Evolutionary conservation across 1,140 invertebrate species (phyloP), one percentile per base, ranked within the genome.

Genomic region (Linepithema humile): DNA sequence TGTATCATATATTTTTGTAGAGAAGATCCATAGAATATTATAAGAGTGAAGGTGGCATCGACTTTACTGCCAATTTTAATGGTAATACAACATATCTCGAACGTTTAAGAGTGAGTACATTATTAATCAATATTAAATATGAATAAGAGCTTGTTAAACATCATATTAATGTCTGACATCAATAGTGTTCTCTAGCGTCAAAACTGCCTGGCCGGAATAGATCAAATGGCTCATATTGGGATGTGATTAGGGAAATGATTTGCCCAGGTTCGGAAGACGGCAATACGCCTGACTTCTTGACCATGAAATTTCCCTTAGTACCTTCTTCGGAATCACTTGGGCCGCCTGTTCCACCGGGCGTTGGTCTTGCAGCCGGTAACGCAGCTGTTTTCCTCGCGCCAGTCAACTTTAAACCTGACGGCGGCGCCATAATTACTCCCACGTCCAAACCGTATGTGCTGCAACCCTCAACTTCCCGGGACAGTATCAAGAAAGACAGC

Each of bases 1-100:
- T 43, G 35, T 17, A 35, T 57, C 12, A 35, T 73, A 55, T 53
- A 15, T 23, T 29, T 80, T 95, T 95, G 32, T 91, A 97, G 95
- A 97, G 97, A 94, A 96, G 96, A 90, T 97, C 97, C 91, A 96
- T 97, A 10, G 97, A 98, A 89, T 98, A 98, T 93, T 98, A 98
- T 90, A 96, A 96, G 87, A 96, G 96, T 67, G 96, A 97, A 86
- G 96, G 96, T 23, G 97, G 98, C 60, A 95, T 98, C 3, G 96
- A 97, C 88, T 98, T 99, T 90, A 96, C 95, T 82, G 96, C 97
- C 95, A 96, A 85, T 45, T 98, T 96, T 90, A 96, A 96, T 91
- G 96, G 96, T 43, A 96, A 96, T 88, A 96, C 96, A 9, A 96
- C 96, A 0, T 98, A 96, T 92, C 95, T 98, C 55, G 97, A 98